These are phyloP conservation scores for Cranoglanis bouderius DNA, from an alignment of 2,113 vertebrate species.

Conservation along the genomic window DNA sequence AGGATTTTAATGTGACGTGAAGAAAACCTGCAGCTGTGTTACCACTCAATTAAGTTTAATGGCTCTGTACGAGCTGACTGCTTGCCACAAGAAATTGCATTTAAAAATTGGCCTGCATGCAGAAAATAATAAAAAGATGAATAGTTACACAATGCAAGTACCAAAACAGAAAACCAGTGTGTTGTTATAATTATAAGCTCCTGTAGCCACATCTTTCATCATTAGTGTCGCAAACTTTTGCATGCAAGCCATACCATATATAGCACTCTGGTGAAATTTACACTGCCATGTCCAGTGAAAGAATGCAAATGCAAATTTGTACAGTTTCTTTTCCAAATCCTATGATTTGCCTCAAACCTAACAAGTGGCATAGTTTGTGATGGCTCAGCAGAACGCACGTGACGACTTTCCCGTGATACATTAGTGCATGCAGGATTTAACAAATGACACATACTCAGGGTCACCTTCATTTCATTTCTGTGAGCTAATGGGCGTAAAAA, in stretches of 20 bases:
- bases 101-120: constrained; percentile 4
- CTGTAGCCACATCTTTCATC: constrained; percentile 68
- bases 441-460: constrained; percentile 84
- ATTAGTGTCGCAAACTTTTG: constrained; percentile 68
- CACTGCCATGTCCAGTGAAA: constrained; percentile 38
- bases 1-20: not conserved
- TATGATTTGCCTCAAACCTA: constrained; percentile 79
- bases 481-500: constrained; percentile 88
- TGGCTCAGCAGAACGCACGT: constrained; percentile 89
- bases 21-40: not conserved
- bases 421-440: constrained; percentile 92
- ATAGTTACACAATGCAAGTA: constrained; percentile 33
- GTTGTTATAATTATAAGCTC: constrained; percentile 70
- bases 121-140: constrained; percentile 40
- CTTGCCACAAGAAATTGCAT: constrained; percentile 22
- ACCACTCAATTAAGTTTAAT: constrained; percentile 16
- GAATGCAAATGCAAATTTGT: constrained; percentile 19
- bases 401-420: constrained; percentile 89
- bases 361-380: constrained; percentile 86
- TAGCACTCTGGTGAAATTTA: constrained; percentile 52
- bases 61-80: not conserved
- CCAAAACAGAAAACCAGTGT: constrained; percentile 56
- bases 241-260: constrained; percentile 21
- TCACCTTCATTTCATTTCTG: constrained; percentile 89
- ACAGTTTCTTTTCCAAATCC: constrained; percentile 64